A percentile compares a stretch with the other conserved stretches of the same genome.
Conservation (phyloP, 2,113 vertebrate genomes). For the Otis tarda region DNA sequence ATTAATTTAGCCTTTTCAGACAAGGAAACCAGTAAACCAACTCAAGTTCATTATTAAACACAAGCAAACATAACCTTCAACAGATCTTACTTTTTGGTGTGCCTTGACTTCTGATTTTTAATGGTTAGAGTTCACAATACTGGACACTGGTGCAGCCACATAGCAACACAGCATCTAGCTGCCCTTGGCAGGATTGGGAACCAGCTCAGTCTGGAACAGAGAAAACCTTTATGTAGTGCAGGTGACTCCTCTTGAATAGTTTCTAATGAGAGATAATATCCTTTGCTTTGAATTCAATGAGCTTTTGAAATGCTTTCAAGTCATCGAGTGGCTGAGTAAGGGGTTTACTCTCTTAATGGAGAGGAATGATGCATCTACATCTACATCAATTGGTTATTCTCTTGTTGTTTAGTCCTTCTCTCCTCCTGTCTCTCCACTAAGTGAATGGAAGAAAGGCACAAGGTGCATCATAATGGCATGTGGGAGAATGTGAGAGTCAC, state of each 20-base stretch:
- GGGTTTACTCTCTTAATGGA: background rate
- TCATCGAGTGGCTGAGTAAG: background rate
- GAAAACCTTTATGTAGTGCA: background rate
- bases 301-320: slow-evolving; percentile 8
- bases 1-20: background rate
- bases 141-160: background rate
- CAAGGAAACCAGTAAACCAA: background rate
- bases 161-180: rapidly evolving
- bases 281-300: background rate
- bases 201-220: background rate
- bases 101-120: background rate
- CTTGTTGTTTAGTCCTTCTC: background rate
- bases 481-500: background rate
- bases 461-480: background rate
- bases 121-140: background rate
- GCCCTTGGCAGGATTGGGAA: background rate
- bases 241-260: background rate
- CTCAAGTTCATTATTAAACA: background rate
- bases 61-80: background rate
- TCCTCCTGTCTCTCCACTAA: background rate
- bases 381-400: background rate
- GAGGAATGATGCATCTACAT: background rate
- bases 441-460: background rate
- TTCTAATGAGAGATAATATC: background rate
- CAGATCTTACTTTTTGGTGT: background rate